Percentiles rank a stretch among this genome's conserved stretches.
These are phyloP conservation scores for Riptortus pedestris DNA, from an alignment of 1,140 invertebrate species.

Conservation along the genomic window DNA sequence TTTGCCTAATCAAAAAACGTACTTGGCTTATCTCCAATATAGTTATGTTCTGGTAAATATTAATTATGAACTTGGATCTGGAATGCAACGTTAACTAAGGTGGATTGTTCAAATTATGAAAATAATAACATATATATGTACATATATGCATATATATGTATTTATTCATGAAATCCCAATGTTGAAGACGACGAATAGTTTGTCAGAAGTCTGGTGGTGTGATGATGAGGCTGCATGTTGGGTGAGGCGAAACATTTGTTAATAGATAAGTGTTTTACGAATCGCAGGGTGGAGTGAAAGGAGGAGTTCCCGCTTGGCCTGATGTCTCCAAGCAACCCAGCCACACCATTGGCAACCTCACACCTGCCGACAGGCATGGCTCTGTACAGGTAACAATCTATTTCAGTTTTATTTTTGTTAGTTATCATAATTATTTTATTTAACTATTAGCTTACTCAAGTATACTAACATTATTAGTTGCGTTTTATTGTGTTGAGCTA, in stretches of 20 bases:
- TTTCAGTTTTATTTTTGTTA: constrained; percentile 27
- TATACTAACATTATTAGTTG: not conserved
- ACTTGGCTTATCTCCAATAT: no score
- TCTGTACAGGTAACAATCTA: constrained; percentile 86
- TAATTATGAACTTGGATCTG: no score
- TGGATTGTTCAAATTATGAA: not conserved
- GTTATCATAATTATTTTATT: not conserved
- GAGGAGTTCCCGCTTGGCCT: constrained; percentile 40
- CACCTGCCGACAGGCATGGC: constrained; percentile 85
- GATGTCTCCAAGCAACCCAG: constrained; percentile 40
- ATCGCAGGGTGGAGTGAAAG: constrained; percentile 40
- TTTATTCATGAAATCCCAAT: not conserved
- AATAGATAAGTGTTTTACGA: constrained; percentile 23
- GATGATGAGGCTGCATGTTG: no score
- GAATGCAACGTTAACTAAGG: no score
- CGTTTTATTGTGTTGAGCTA: not conserved
- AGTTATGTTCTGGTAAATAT: no score
- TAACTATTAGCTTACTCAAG: constrained; percentile 8
- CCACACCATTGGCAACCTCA: constrained; percentile 56
- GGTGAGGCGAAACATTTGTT: no score
- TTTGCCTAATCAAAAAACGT: no score
- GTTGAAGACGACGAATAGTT: no score
- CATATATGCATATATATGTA: constrained; percentile 6
- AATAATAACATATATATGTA: not conserved
- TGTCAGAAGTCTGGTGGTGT: no score